phyloP scores from a whole-genome alignment of 2,888 invertebrate species.

The Eupelmus urozonus region DNA sequence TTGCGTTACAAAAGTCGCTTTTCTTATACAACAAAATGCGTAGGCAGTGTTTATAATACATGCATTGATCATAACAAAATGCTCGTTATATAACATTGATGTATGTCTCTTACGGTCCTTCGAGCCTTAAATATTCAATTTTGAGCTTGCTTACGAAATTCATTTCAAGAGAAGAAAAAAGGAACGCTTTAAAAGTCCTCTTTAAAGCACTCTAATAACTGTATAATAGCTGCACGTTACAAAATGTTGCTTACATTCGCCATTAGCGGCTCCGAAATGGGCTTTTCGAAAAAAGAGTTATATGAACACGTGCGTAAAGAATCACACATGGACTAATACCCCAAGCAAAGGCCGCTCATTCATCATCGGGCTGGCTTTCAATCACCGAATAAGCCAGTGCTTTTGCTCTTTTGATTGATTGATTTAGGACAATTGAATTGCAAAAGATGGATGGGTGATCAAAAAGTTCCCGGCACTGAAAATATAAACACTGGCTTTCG shows the following conservation, averaged over 20 bases:
- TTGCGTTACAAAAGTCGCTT: conserved; percentile 25
- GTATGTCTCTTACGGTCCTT: not conserved
- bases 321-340: not conserved
- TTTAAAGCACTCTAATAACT: not conserved
- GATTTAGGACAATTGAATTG: too few species aligned
- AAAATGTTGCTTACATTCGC: not conserved
- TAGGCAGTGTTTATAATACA: conserved; percentile 27
- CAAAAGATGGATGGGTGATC: too few species aligned
- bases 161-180: not conserved
- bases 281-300: not conserved
- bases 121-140: not conserved
- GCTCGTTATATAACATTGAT: conserved; percentile 16
- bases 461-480: too few species aligned
- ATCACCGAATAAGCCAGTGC: not conserved
- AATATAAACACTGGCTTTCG: too few species aligned
- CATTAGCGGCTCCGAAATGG: not conserved
- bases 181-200: not conserved
- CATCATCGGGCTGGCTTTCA: not conserved
- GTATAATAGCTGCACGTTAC: not conserved
- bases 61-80: conserved; percentile 18
- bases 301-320: not conserved
- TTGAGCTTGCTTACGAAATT: not conserved
- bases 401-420: not conserved
- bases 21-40: conserved; percentile 39
- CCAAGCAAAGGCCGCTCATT: not conserved